phyloP scores from a whole-genome alignment of 2,888 invertebrate genomes.

The Notodonta dromedarius region DNA sequence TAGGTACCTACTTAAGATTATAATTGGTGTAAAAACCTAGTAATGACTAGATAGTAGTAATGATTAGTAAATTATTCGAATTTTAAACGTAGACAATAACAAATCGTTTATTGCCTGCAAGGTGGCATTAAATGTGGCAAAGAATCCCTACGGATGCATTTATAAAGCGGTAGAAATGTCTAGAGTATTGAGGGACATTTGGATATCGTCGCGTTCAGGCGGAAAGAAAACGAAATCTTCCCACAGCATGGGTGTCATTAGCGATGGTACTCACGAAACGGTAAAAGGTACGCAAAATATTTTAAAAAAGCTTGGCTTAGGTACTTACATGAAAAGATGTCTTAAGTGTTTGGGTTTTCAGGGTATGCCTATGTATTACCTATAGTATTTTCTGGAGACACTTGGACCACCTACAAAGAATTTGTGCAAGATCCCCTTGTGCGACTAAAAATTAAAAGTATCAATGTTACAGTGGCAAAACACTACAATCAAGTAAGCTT shows the following conservation, averaged over 20 bases:
- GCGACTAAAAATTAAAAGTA: slow-evolving; percentile 65
- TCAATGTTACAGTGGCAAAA: slow-evolving; percentile 54
- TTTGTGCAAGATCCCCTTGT: slow-evolving; percentile 56
- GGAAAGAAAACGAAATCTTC: slow-evolving; percentile 38
- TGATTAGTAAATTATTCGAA: too few relatives aligned
- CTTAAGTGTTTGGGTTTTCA: slow-evolving; percentile 29
- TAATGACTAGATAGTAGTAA: too few relatives aligned
- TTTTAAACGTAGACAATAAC: too few relatives aligned
- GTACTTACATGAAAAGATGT: too few relatives aligned
- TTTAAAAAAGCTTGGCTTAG: too few relatives aligned
- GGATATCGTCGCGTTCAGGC: slow-evolving; percentile 47
- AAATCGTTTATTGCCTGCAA: slow-evolving; percentile 17
- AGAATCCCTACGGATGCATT: slow-evolving; percentile 69
- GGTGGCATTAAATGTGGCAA: slow-evolving; percentile 46
- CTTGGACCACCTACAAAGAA: slow-evolving; percentile 51
- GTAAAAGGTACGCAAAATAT: slow-evolving; percentile 56
- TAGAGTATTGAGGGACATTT: slow-evolving; percentile 57
- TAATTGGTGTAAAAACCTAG: too few relatives aligned
- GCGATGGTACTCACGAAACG: slow-evolving; percentile 70
- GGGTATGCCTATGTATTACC: slow-evolving; percentile 68
- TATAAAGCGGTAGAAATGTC: slow-evolving; percentile 60
- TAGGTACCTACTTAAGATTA: too few relatives aligned
- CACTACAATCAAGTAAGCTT: slow-evolving; percentile 52
- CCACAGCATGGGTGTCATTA: slow-evolving; percentile 65
- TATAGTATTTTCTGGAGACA: slow-evolving; percentile 48